A percentile compares a stretch with the other conserved stretches of the same genome.
Evolutionary conservation across 2,888 invertebrate genomes (phyloP).

Genomic region (Mamestra brassicae): DNA sequence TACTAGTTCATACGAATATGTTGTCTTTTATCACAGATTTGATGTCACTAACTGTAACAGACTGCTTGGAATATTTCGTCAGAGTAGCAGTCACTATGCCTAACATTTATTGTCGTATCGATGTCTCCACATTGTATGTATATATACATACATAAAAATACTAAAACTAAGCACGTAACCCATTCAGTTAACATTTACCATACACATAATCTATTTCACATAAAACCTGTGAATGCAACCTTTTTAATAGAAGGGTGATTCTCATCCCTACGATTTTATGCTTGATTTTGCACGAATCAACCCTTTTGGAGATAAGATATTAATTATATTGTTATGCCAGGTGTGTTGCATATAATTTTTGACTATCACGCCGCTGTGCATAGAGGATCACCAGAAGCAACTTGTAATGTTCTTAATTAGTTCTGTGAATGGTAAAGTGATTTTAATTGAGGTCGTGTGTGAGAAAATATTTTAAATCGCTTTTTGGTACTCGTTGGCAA

Average conservation of each 20-base stretch:
- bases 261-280: slow-evolving; percentile 72
- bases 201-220: slow-evolving; percentile 23
- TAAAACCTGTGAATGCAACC: slow-evolving; percentile 28
- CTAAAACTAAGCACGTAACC: background rate
- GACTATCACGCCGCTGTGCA: slow-evolving; percentile 72
- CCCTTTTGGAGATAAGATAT: slow-evolving; percentile 66
- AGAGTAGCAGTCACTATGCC: too few relatives aligned
- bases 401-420: slow-evolving; percentile 50
- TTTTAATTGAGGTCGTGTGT: slow-evolving; percentile 29
- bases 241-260: slow-evolving; percentile 34
- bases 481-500: background rate
- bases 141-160: background rate
- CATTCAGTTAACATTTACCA: slow-evolving; percentile 18
- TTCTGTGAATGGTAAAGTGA: background rate
- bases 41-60: too few relatives aligned
- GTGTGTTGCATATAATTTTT: slow-evolving; percentile 58
- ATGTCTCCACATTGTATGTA: too few relatives aligned
- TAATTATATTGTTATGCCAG: slow-evolving; percentile 71
- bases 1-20: too few relatives aligned
- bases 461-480: slow-evolving; percentile 20
- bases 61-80: too few relatives aligned
- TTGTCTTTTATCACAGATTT: too few relatives aligned
- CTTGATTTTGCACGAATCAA: slow-evolving; percentile 76
- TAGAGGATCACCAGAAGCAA: slow-evolving; percentile 60
- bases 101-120: too few relatives aligned